Conservation (phyloP, 2,888 invertebrate genomes). For the Polyploca ridens region DNA sequence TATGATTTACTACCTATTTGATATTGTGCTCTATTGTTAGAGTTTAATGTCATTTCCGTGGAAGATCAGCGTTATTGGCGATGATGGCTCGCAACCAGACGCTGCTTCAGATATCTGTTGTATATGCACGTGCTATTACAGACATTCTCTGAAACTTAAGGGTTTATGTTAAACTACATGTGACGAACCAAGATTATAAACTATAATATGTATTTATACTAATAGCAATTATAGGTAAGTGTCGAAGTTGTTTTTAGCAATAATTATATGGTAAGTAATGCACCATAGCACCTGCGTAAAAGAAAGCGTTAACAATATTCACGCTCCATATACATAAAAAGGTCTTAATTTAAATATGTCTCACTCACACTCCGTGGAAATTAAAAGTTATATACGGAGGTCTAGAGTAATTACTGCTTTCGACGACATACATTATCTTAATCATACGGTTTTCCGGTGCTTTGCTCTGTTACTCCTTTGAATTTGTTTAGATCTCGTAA, state of each 20-base stretch:
- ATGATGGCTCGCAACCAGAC: neutral
- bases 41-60: neutral
- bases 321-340: conserved; percentile 44
- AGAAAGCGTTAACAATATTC: conserved; percentile 21
- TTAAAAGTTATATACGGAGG: conserved; percentile 36
- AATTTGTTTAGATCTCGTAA: conserved; percentile 18
- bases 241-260: conserved; percentile 17
- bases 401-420: conserved; percentile 39
- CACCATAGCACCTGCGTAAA: neutral
- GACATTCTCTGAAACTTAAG: neutral
- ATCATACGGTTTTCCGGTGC: conserved; percentile 39
- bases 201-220: too few relatives aligned
- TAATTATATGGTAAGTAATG: conserved; percentile 12
- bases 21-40: neutral
- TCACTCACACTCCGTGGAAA: conserved; percentile 22
- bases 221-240: conserved; percentile 66
- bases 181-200: neutral
- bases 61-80: neutral
- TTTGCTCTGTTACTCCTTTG: conserved; percentile 39
- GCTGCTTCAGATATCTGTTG: neutral
- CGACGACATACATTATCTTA: conserved; percentile 46
- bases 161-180: neutral
- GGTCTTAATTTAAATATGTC: conserved; percentile 33
- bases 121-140: neutral
- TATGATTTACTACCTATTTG: neutral